phyloP scores from a whole-genome alignment of 30 jellyfish, hydroid and myxozoan genomes.

The Nemopilema nomurai region DNA sequence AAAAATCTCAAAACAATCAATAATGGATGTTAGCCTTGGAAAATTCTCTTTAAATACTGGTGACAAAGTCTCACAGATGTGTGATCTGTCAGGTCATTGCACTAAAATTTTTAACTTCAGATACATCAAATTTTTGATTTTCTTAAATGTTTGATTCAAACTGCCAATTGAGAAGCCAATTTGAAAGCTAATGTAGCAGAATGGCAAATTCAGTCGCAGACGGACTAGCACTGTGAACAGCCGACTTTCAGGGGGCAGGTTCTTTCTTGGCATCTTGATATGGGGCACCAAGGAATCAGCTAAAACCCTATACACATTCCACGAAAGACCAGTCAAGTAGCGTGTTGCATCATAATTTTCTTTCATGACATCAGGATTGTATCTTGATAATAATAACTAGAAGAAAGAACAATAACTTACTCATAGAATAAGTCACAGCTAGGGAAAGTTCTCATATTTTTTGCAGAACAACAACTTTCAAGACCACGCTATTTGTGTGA shows the following conservation, averaged over 20 bases:
- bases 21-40: slow-evolving; percentile 65
- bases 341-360: background rate
- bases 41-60: slow-evolving; percentile 40
- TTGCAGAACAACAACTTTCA: too few species aligned
- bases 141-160: background rate
- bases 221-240: background rate
- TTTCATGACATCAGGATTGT: background rate
- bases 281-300: background rate
- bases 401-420: too few species aligned
- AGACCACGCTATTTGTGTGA: too few species aligned
- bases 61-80: slow-evolving; percentile 33
- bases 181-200: background rate
- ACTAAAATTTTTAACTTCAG: slow-evolving; percentile 25
- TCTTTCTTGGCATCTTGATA: background rate
- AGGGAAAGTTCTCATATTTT: too few species aligned
- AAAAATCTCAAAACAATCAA: slow-evolving; percentile 64
- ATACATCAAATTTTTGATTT: slow-evolving; percentile 10
- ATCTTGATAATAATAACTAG: too few species aligned
- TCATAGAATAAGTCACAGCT: too few species aligned
- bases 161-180: background rate
- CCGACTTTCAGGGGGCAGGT: background rate
- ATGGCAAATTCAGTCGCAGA: background rate
- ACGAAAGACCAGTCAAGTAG: background rate
- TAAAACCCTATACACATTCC: background rate
- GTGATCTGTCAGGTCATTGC: slow-evolving; percentile 47